These are phyloP conservation scores for Deroplatys truncata DNA, from an alignment of 2,888 invertebrate species.

Conservation along the genomic window DNA sequence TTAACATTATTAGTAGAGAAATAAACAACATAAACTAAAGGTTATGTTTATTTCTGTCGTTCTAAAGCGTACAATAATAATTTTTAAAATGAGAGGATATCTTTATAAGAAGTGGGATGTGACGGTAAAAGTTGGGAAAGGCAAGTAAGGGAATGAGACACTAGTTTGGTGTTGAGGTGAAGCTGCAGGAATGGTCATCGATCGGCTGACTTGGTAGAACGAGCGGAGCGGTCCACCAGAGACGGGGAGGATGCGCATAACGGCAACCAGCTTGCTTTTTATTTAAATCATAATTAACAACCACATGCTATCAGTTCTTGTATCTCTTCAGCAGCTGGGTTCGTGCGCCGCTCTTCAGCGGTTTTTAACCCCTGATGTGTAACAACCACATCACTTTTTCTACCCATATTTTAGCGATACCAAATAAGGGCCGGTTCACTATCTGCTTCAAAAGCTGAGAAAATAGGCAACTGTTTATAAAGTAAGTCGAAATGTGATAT, in stretches of 20 bases:
- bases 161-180: not conserved
- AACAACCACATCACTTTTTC: too few species aligned
- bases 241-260: not conserved
- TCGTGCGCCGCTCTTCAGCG: not conserved
- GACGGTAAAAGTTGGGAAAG: not conserved
- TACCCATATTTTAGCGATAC: too few species aligned
- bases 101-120: not conserved
- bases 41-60: too few species aligned
- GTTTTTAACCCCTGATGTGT: not conserved
- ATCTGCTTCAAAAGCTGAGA: too few species aligned
- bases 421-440: too few species aligned
- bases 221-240: not conserved
- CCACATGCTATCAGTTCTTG: not conserved
- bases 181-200: not conserved
- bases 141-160: not conserved
- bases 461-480: too few species aligned
- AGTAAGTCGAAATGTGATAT: too few species aligned
- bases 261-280: not conserved
- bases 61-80: not conserved
- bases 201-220: not conserved
- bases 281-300: not conserved
- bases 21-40: not conserved
- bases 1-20: not conserved
- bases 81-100: not conserved
- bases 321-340: not conserved